These are phyloP conservation scores for Pachyrhynchus sulphureomaculatus DNA, from an alignment of 1,140 invertebrate species.

Conservation along the genomic window DNA sequence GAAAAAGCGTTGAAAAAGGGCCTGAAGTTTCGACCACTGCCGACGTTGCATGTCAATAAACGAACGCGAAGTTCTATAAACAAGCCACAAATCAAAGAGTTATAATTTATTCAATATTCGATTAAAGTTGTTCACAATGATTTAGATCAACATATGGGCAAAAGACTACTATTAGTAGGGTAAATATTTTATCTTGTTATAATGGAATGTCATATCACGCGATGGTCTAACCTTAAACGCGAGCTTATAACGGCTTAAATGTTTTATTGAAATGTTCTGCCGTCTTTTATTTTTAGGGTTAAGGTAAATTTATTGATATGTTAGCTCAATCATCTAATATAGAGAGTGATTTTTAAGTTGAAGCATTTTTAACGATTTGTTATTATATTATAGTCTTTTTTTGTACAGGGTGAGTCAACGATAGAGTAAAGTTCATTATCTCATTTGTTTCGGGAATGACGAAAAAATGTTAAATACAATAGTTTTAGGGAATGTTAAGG, in stretches of 20 bases:
- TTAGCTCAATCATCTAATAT: too few relatives aligned
- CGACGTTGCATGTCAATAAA: constrained; percentile 24
- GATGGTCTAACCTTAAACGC: constrained; percentile 47
- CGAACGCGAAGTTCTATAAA: constrained; percentile 21
- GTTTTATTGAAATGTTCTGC: constrained; percentile 8
- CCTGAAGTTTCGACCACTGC: neutral
- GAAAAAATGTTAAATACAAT: too few relatives aligned
- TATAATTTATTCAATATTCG: constrained; percentile 50
- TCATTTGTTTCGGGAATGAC: too few relatives aligned
- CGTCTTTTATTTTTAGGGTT: too few relatives aligned
- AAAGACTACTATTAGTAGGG: constrained; percentile 48
- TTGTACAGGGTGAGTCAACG: too few relatives aligned
- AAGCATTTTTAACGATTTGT: too few relatives aligned
- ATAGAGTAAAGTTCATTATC: too few relatives aligned
- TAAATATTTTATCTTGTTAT: constrained; percentile 50
- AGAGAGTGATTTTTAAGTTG: too few relatives aligned
- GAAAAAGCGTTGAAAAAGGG: constrained; percentile 8
- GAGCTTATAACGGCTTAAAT: constrained; percentile 18
- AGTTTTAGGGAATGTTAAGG: too few relatives aligned
- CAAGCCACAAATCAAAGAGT: constrained; percentile 45
- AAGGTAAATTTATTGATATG: too few relatives aligned
- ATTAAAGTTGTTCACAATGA: constrained; percentile 49
- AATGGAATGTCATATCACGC: constrained; percentile 50
- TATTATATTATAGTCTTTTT: too few relatives aligned
- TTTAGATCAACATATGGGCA: constrained; percentile 49